Evolutionary conservation across 2,113 vertebrate species (phyloP).

Genomic region (Zosterops hypoxanthus): DNA sequence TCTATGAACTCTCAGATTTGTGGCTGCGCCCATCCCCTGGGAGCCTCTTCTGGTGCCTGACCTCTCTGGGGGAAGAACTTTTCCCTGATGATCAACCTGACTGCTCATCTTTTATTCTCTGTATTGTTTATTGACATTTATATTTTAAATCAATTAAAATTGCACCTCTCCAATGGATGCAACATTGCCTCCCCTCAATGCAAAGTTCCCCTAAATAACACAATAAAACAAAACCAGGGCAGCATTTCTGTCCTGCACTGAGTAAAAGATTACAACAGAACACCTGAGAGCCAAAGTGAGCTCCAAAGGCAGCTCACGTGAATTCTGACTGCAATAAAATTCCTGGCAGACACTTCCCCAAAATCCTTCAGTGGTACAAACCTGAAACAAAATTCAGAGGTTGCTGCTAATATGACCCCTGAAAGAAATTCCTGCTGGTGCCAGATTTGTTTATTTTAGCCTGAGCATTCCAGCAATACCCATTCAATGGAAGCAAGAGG

Average conservation of each 20-base stretch:
- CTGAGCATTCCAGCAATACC: neutral
- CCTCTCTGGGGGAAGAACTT: neutral
- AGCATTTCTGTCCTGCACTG: neutral
- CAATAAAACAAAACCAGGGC: neutral
- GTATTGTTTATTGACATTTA: neutral
- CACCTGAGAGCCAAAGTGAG: neutral
- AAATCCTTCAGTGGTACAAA: neutral
- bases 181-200: neutral
- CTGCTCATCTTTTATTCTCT: neutral
- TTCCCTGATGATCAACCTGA: neutral
- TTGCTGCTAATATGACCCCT: neutral
- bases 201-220: neutral
- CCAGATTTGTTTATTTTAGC: neutral
- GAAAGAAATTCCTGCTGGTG: neutral
- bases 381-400: neutral
- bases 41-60: neutral
- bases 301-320: neutral
- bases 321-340: neutral
- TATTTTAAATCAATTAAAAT: neutral
- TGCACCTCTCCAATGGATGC: fast-evolving
- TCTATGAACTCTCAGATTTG: neutral
- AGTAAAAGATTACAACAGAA: neutral
- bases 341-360: neutral
- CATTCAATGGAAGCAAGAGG: fast-evolving
- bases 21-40: neutral